Evolutionary conservation across 2,113 vertebrate genomes (phyloP), one percentile per base, ranked within the genome.

Genomic region (Eretmochelys imbricata): DNA sequence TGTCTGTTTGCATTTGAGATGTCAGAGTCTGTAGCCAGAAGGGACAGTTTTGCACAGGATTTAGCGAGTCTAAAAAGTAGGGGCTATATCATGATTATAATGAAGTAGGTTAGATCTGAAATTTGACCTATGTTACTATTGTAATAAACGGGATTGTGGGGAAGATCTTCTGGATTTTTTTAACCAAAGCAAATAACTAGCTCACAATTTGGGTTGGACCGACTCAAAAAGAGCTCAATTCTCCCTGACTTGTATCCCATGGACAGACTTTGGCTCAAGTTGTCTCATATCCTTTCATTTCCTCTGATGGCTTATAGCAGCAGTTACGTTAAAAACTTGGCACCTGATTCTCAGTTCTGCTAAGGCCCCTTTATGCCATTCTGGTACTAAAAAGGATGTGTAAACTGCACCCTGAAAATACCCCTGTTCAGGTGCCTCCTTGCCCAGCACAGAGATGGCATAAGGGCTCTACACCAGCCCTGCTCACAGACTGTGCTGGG

Each of bases 1-100:
- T 22, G 65, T 19, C 53, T 11, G 0, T 2, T 7, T 0, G 11
- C 2, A 17, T 1, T 2, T 1, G 0, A 31, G 10, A 14, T 4
- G 53, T 3, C 24, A 78, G 17, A 62, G 13, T 38, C 85, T 82
- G 8, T 25, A 2, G 0, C 29, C 65, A 80, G 86, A 53, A 81
- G 81, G 65, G 5, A 10, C 9, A 24, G 84, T 0, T 0, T 51
- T 86, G 35, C 24, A 17, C 17, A 76, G 24, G 24, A 27, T 12
- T 76, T 42, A 46, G 24, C 10, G 24, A 27, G 22, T 27, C 38
- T 76, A 76, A 25, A 14, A 76, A 42, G 72, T 3, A 11, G 38
- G 17, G 38, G 72, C 72, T 69, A 35, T 69, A 38, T 38, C 35
- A 38, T 69, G 35, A 17, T 35, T 69, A 20, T 38, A 76, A 25